Conservation (phyloP, 2,888 invertebrate genomes). For the Synanthedon myopaeformis region DNA sequence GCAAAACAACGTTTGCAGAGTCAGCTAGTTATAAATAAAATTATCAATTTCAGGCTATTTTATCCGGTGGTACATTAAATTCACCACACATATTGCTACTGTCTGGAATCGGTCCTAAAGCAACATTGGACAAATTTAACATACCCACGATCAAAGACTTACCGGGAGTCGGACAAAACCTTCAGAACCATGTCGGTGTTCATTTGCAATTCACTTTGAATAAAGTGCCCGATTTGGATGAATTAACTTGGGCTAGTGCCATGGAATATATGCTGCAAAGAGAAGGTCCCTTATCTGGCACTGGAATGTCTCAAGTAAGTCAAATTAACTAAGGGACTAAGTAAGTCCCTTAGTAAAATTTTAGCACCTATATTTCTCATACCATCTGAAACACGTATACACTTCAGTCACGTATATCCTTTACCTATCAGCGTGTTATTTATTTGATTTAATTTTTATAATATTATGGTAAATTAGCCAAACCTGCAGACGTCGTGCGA, state of each 20-base stretch:
- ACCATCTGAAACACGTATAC: no score
- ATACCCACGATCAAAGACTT: conserved; percentile 72
- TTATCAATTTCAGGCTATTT: conserved; percentile 46
- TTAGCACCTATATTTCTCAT: no score
- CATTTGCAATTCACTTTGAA: conserved; percentile 66
- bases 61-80: conserved; percentile 75
- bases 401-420: no score
- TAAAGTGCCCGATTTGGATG: conserved; percentile 60
- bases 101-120: conserved; percentile 76
- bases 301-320: conserved; percentile 74
- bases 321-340: not conserved
- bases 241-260: conserved; percentile 73
- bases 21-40: no score
- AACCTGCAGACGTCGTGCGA: no score
- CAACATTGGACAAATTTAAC: conserved; percentile 68
- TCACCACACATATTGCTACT: conserved; percentile 75
- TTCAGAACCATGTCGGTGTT: conserved; percentile 77
- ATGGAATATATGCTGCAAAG: conserved; percentile 72
- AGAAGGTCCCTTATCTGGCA: conserved; percentile 73
- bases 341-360: no score
- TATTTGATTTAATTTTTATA: no score
- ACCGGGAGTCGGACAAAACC: conserved; percentile 77
- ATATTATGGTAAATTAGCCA: no score
- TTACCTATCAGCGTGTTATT: no score
- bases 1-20: no score